Evolutionary conservation across 2,888 invertebrate genomes (phyloP).

Genomic region (Phalera bucephala): DNA sequence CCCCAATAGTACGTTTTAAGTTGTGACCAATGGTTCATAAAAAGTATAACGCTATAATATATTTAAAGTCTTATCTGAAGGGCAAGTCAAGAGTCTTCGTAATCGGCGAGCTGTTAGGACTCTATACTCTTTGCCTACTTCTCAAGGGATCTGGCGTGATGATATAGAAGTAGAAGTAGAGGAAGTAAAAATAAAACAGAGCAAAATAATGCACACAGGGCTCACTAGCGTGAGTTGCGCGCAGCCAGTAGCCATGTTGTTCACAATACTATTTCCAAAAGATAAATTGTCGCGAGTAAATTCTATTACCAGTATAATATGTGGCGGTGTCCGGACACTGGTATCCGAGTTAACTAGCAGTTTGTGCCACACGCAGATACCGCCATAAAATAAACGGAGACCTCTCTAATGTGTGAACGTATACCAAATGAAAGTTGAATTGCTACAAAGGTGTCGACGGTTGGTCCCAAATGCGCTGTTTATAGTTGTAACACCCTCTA

Average conservation of each 20-base stretch:
- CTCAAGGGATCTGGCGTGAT: no score
- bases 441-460: slow-evolving; percentile 32
- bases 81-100: no score
- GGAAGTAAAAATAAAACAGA: background rate
- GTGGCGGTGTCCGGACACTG: slow-evolving; percentile 22
- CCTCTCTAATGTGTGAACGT: slow-evolving; percentile 47
- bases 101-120: no score
- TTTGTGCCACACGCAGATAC: slow-evolving; percentile 42
- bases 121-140: no score
- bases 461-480: slow-evolving; percentile 38
- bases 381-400: slow-evolving; percentile 54
- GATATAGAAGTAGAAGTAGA: no score
- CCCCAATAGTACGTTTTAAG: no score
- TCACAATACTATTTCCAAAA: slow-evolving; percentile 19
- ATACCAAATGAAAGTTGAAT: slow-evolving; percentile 43
- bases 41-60: no score
- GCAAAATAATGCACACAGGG: background rate
- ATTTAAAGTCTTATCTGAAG: no score
- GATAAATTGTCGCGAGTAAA: slow-evolving; percentile 35
- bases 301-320: slow-evolving; percentile 44
- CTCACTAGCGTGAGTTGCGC: slow-evolving; percentile 13
- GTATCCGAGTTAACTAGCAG: slow-evolving; percentile 43
- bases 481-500: slow-evolving; percentile 31
- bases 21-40: no score
- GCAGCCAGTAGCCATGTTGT: slow-evolving; percentile 25